phyloP scores from a whole-genome alignment of 1,140 invertebrate genomes.

The Cydia strobilella region DNA sequence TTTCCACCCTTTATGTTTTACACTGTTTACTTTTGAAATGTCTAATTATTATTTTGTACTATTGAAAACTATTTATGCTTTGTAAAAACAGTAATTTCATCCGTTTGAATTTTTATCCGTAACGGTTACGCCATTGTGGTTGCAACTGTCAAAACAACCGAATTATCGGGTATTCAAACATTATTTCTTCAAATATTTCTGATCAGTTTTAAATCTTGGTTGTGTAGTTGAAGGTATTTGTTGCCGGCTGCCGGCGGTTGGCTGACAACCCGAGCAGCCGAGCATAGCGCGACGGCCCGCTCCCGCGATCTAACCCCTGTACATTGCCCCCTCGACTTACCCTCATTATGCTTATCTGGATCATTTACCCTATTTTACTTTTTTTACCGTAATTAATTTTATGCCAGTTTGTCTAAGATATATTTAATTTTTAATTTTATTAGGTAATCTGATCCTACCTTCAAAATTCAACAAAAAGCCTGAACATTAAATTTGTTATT shows the following conservation, averaged over 20 bases:
- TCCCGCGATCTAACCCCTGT: slow-evolving; percentile 50
- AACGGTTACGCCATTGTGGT: background rate
- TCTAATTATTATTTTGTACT: too few relatives aligned
- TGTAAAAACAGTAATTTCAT: background rate
- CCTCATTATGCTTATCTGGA: slow-evolving; percentile 32
- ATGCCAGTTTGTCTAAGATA: background rate
- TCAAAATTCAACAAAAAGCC: too few relatives aligned
- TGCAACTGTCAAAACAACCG: background rate
- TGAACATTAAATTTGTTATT: too few relatives aligned
- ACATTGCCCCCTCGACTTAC: slow-evolving; percentile 43
- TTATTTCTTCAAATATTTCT: background rate
- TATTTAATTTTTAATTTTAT: background rate
- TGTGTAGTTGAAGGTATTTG: background rate
- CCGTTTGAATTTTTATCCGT: background rate
- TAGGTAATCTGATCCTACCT: too few relatives aligned
- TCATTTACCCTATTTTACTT: slow-evolving; percentile 29
- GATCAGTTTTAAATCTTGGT: background rate
- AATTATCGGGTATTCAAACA: background rate
- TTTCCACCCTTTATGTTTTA: slow-evolving; percentile 2
- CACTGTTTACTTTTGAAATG: background rate
- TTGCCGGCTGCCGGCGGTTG: background rate
- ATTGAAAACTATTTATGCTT: background rate
- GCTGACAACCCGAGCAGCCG: slow-evolving; percentile 24
- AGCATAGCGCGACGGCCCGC: slow-evolving; percentile 40
- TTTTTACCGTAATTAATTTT: slow-evolving; percentile 1